These are phyloP conservation scores for Trisateles emortualis DNA, from an alignment of 2,888 invertebrate genomes.

Conservation along the genomic window DNA sequence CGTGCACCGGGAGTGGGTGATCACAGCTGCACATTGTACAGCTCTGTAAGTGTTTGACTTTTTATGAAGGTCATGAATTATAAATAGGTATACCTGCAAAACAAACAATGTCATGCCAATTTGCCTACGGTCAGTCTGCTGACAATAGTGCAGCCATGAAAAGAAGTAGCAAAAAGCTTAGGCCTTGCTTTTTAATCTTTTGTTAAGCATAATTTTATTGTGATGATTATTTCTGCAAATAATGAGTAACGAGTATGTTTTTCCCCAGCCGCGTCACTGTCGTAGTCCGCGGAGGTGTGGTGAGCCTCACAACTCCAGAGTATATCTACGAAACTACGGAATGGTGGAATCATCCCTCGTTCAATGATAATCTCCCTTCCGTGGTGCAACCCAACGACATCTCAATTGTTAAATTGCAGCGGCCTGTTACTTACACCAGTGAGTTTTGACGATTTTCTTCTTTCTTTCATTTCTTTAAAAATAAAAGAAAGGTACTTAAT, in stretches of 20 bases:
- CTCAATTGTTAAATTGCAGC: slow-evolving; percentile 57
- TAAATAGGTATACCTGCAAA: too few species aligned
- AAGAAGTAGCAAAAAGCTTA: too few species aligned
- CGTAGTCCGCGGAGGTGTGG: slow-evolving; percentile 70
- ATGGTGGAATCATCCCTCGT: slow-evolving; percentile 72
- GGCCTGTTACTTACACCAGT: slow-evolving; percentile 60
- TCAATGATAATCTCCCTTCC: slow-evolving; percentile 46
- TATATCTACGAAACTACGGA: slow-evolving; percentile 62
- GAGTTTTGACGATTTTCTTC: slow-evolving; percentile 28
- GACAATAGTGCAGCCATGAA: too few species aligned
- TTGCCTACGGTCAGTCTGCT: too few species aligned
- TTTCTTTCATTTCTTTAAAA: not conserved
- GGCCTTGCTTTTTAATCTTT: too few species aligned
- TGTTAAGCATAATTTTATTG: too few species aligned
- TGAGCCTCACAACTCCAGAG: slow-evolving; percentile 57
- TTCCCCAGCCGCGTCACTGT: slow-evolving; percentile 58
- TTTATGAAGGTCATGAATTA: not conserved
- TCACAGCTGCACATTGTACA: slow-evolving; percentile 77
- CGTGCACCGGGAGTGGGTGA: slow-evolving; percentile 67
- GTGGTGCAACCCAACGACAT: slow-evolving; percentile 75
- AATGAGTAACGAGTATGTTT: too few species aligned
- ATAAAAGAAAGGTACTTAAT: too few species aligned
- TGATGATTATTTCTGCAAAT: too few species aligned
- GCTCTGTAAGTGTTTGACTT: slow-evolving; percentile 59
- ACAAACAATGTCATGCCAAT: too few species aligned